Percentiles rank a stretch among this genome's conserved stretches.
Evolutionary conservation across 2,797 vertebrate species (phyloP).

Genomic region (Oreonectes daqikongensis): DNA sequence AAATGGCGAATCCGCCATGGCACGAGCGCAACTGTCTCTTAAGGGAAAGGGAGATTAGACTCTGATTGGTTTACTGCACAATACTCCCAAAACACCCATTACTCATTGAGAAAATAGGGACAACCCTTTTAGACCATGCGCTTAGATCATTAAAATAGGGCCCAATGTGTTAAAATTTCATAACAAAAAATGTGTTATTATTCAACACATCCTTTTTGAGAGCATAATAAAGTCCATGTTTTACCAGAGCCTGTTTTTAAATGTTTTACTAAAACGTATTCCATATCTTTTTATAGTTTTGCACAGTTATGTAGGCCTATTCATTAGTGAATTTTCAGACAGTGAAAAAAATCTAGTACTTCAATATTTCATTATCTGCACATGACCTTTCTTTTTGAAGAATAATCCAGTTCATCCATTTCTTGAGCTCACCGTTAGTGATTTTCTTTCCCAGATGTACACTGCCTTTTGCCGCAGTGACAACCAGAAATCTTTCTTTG

Average conservation of each 20-base stretch:
- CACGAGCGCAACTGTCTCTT: no score
- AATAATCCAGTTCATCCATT: neutral
- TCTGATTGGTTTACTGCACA: no score
- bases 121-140: no score
- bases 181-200: no score
- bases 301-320: neutral
- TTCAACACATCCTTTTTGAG: no score
- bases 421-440: neutral
- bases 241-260: neutral
- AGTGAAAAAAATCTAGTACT: neutral
- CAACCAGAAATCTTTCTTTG: constrained; percentile 14
- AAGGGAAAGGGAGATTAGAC: no score
- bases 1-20: no score
- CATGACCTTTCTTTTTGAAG: neutral
- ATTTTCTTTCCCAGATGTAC: neutral
- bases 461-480: neutral
- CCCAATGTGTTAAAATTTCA: neutral
- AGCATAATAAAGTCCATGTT: neutral
- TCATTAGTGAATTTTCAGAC: neutral
- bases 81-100: no score
- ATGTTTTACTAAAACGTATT: no score
- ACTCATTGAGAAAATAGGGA: no score
- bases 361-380: constrained; percentile 4
- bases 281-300: neutral
- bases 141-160: no score